A percentile compares a stretch with the other conserved stretches of the same genome.
Conservation (phyloP, 2,797 vertebrate species). For the Liparis tanakae region DNA sequence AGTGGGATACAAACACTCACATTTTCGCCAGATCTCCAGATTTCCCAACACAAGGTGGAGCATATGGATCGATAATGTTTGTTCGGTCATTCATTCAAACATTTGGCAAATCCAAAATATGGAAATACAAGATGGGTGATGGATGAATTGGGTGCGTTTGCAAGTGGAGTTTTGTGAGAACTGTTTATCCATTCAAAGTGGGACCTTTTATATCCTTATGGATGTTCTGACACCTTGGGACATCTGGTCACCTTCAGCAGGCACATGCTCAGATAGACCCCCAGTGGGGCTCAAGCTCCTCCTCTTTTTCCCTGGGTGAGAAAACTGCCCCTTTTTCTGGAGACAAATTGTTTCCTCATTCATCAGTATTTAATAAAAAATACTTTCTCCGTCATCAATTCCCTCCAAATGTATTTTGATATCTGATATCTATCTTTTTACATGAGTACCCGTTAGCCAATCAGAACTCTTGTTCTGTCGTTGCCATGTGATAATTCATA, state of each 20-base stretch:
- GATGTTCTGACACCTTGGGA: constrained; percentile 6
- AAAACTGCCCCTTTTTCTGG: too few relatives aligned
- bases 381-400: too few relatives aligned
- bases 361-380: too few relatives aligned
- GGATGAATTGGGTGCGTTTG: background rate
- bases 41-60: constrained; percentile 1
- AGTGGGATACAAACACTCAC: background rate
- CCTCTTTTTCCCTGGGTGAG: too few relatives aligned
- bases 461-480: too few relatives aligned
- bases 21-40: constrained; percentile 23
- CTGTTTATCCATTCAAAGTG: constrained; percentile 6
- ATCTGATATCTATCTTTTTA: too few relatives aligned
- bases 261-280: too few relatives aligned
- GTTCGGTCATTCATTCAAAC: constrained; percentile 15
- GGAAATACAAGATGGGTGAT: background rate
- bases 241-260: constrained; percentile 2
- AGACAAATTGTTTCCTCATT: too few relatives aligned
- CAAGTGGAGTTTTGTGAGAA: background rate
- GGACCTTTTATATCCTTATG: background rate
- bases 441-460: too few relatives aligned
- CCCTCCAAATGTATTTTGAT: too few relatives aligned
- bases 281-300: too few relatives aligned
- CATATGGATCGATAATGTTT: constrained; percentile 43
- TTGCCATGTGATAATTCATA: too few relatives aligned
- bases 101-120: constrained; percentile 4